These are phyloP conservation scores for Malachius bipustulatus DNA, from an alignment of 2,888 invertebrate species.

Conservation along the genomic window DNA sequence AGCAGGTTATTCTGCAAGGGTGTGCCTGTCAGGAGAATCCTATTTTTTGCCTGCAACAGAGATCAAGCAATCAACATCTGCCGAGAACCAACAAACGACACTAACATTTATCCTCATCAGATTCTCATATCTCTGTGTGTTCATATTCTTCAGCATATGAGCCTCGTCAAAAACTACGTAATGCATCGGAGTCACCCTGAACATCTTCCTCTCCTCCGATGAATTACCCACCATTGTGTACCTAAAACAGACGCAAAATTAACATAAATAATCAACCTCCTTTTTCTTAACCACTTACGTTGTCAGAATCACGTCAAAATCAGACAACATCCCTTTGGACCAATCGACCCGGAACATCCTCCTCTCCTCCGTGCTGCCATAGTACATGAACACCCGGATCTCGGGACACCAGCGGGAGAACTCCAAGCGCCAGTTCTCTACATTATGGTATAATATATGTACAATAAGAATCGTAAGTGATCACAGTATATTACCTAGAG, in stretches of 20 bases:
- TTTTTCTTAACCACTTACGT: no score
- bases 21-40: constrained; percentile 87
- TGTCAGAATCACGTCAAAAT: constrained; percentile 76
- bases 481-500: no score
- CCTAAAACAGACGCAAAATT: constrained; percentile 28
- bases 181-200: constrained; percentile 77
- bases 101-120: constrained; percentile 62
- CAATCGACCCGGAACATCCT: constrained; percentile 64
- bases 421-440: constrained; percentile 78
- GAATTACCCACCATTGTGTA: constrained; percentile 72
- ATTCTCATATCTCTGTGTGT: constrained; percentile 79
- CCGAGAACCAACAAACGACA: constrained; percentile 10
- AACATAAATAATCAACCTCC: constrained; percentile 4
- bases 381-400: constrained; percentile 73
- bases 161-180: constrained; percentile 96
- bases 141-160: constrained; percentile 97
- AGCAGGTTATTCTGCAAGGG: constrained; percentile 92
- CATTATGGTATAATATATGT: constrained; percentile 11
- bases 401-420: constrained; percentile 67
- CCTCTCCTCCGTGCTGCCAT: constrained; percentile 78
- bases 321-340: constrained; percentile 56
- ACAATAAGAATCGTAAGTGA: no score
- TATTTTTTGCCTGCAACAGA: constrained; percentile 57
- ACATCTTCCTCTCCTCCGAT: constrained; percentile 81
- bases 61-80: constrained; percentile 4